phyloP scores from a whole-genome alignment of 2,113 vertebrate species.

The Cavia porcellus region DNA sequence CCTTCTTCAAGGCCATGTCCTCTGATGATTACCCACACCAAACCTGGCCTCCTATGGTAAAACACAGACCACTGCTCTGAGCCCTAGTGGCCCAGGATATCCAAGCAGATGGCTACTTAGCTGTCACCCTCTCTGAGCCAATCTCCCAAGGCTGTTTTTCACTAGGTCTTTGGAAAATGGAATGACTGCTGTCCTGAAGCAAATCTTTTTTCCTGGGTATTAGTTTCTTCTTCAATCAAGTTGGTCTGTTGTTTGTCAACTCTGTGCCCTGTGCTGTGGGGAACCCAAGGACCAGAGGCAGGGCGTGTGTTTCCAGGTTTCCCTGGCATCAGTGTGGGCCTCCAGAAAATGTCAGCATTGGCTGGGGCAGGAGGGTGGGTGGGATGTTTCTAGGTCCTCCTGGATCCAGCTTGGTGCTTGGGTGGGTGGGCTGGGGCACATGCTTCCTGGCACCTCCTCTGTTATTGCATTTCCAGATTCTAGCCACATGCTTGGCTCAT shows the following conservation, averaged over 20 bases:
- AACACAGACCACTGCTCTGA: not conserved
- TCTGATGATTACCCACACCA: not conserved
- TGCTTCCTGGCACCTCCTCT: not conserved
- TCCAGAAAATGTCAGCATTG: not conserved
- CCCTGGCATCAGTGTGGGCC: not conserved
- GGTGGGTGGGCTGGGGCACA: not conserved
- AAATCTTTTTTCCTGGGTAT: not conserved
- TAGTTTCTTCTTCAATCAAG: not conserved
- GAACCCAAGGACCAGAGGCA: not conserved
- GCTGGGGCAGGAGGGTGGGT: not conserved
- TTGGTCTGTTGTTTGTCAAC: not conserved
- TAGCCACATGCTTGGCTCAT: not conserved
- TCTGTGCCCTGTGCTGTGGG: not conserved
- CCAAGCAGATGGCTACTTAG: not conserved
- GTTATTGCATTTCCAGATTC: not conserved
- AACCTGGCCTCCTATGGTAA: not conserved
- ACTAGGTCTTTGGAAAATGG: not conserved
- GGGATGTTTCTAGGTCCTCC: not conserved
- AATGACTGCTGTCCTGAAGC: not conserved
- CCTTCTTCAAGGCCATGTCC: not conserved
- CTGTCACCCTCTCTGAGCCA: not conserved
- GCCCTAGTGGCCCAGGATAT: not conserved
- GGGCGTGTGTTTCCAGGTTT: not conserved
- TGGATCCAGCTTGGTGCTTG: not conserved
- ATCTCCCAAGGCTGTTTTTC: not conserved